Conservation (phyloP, 2,113 vertebrate genomes). For the Lichenostomus cassidix region DNA sequence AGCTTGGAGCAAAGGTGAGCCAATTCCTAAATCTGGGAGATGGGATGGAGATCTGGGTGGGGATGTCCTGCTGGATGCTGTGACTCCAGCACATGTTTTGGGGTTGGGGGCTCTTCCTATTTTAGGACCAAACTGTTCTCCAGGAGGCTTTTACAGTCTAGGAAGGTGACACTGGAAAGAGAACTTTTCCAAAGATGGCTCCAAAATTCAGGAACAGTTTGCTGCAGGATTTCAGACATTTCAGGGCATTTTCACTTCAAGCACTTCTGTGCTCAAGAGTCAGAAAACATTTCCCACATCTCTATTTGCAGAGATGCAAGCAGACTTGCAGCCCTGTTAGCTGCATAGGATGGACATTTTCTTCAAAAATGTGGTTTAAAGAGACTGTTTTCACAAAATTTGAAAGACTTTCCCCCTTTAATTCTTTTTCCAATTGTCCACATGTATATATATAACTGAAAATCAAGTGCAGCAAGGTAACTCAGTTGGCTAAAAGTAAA, state of each 20-base stretch:
- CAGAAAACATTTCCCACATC: not conserved
- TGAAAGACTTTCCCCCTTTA: not conserved
- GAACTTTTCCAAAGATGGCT: not conserved
- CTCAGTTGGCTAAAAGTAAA: not conserved
- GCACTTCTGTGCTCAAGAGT: not conserved
- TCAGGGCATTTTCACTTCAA: not conserved
- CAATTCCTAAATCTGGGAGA: fast-evolving
- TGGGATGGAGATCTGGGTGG: too few species aligned
- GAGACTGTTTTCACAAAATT: not conserved
- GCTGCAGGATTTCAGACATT: not conserved
- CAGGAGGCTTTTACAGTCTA: not conserved
- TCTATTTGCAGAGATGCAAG: too few species aligned
- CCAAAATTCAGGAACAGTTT: not conserved
- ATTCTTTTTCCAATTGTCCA: not conserved
- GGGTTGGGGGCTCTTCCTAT: not conserved
- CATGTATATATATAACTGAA: not conserved
- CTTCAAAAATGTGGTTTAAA: not conserved
- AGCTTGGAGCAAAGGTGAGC: slow-evolving; percentile 61
- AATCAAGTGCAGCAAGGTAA: not conserved
- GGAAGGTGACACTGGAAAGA: not conserved
- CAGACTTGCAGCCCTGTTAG: too few species aligned
- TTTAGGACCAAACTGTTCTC: not conserved
- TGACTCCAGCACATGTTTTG: fast-evolving
- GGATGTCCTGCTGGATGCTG: not conserved
- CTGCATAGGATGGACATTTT: not conserved